Evolutionary conservation across 1,140 invertebrate species (phyloP).

Genomic region (Ganaspis sp.): DNA sequence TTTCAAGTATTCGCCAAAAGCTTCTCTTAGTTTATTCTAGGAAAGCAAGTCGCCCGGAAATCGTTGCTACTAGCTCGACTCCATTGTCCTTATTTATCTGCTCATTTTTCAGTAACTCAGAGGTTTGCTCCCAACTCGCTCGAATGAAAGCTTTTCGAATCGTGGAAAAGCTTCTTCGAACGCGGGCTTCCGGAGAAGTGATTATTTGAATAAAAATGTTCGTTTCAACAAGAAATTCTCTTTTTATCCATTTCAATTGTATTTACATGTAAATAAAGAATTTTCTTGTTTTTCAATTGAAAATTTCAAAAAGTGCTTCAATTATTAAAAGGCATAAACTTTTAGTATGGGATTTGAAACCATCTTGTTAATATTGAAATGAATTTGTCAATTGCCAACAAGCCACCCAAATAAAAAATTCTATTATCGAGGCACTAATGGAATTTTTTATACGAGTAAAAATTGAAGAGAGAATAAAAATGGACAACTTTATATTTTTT

Average conservation of each 20-base stretch:
- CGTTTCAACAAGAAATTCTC: neutral
- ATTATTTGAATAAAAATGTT: neutral
- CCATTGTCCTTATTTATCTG: constrained; percentile 34
- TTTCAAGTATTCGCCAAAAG: constrained; percentile 1
- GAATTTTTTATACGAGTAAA: too few relatives aligned
- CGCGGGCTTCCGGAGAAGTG: neutral
- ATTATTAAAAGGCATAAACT: too few relatives aligned
- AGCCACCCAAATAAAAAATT: too few relatives aligned
- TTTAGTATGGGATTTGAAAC: too few relatives aligned
- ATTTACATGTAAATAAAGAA: neutral
- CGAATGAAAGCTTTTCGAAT: constrained; percentile 27
- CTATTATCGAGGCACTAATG: too few relatives aligned
- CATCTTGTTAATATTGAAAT: too few relatives aligned
- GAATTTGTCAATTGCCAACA: too few relatives aligned
- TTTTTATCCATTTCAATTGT: neutral
- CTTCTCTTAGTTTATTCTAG: neutral
- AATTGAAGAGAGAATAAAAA: too few relatives aligned
- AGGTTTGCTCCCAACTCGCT: constrained; percentile 29
- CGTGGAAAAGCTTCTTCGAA: constrained; percentile 5
- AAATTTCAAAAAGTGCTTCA: neutral
- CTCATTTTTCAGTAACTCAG: constrained; percentile 30
- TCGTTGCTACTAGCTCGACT: neutral
- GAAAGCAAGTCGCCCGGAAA: constrained; percentile 1
- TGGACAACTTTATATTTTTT: too few relatives aligned
- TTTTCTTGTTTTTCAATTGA: neutral